phyloP scores from a whole-genome alignment of 2,888 invertebrate species.

The Orthosia cruda region DNA sequence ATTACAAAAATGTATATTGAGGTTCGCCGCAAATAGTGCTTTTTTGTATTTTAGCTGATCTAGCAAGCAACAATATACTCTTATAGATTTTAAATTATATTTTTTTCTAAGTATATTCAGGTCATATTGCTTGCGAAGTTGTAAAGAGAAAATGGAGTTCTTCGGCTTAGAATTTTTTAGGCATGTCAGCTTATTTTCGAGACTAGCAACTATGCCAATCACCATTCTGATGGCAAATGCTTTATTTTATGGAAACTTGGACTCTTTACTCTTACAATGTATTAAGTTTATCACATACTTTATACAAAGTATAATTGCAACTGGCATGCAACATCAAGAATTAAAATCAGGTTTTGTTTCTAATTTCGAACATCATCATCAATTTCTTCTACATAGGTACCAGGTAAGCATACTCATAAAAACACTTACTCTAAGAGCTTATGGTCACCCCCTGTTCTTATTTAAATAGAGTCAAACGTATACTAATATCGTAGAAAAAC shows the following conservation, averaged over 20 bases:
- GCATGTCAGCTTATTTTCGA: slow-evolving; percentile 17
- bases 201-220: slow-evolving; percentile 9
- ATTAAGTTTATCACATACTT: not conserved
- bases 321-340: not conserved
- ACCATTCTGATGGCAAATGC: slow-evolving; percentile 20
- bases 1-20: slow-evolving; percentile 32
- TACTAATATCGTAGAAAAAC: not conserved
- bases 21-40: slow-evolving; percentile 17
- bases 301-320: not conserved
- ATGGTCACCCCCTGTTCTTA: no score
- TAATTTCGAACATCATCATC: not conserved
- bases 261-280: not conserved
- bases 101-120: slow-evolving; percentile 21
- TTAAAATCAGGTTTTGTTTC: not conserved
- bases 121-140: slow-evolving; percentile 9
- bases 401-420: no score
- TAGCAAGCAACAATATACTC: not conserved
- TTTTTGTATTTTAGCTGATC: slow-evolving; percentile 28
- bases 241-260: slow-evolving; percentile 18
- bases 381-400: no score
- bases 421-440: no score
- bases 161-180: slow-evolving; percentile 9
- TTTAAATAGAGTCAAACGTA: not conserved
- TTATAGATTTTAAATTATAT: slow-evolving; percentile 27
- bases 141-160: slow-evolving; percentile 29